Evolutionary conservation across 30 jellyfish, hydroid and myxozoan genomes (phyloP).

Genomic region (Mastigias papua): DNA sequence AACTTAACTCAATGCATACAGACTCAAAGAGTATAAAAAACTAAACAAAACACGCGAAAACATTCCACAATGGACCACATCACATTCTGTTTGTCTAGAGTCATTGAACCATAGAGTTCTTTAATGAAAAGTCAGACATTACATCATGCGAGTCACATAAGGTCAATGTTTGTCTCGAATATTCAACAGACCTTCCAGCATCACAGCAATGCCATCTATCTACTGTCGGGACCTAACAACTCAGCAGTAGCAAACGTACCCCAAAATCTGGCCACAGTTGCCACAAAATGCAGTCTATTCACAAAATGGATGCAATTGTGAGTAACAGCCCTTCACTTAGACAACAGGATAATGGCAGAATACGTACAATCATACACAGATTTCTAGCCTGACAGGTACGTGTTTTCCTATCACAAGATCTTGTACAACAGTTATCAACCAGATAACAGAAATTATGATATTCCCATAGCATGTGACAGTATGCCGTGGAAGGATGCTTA

Average conservation of each 20-base stretch:
- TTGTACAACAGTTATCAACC: background rate
- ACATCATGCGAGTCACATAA: too few relatives aligned
- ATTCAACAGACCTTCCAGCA: background rate
- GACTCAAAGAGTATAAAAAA: too few relatives aligned
- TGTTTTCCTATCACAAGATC: background rate
- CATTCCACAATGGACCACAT: too few relatives aligned
- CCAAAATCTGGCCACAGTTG: background rate
- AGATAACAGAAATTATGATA: background rate
- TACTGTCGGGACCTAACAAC: background rate
- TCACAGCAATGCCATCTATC: background rate
- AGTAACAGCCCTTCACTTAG: background rate
- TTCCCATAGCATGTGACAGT: background rate
- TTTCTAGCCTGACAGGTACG: background rate
- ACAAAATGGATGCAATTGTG: background rate
- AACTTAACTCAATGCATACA: too few relatives aligned
- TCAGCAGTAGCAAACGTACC: background rate
- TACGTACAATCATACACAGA: background rate
- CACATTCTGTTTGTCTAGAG: too few relatives aligned
- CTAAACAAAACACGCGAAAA: too few relatives aligned
- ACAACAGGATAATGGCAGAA: background rate
- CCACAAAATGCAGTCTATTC: background rate
- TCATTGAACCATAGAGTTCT: too few relatives aligned
- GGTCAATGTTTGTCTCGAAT: too few relatives aligned
- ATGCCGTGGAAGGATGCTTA: background rate
- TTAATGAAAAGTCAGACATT: too few relatives aligned